Base-by-base conservation (phyloP, 2,888 invertebrate genomes). In the Leistus spinibarbis region DNA sequence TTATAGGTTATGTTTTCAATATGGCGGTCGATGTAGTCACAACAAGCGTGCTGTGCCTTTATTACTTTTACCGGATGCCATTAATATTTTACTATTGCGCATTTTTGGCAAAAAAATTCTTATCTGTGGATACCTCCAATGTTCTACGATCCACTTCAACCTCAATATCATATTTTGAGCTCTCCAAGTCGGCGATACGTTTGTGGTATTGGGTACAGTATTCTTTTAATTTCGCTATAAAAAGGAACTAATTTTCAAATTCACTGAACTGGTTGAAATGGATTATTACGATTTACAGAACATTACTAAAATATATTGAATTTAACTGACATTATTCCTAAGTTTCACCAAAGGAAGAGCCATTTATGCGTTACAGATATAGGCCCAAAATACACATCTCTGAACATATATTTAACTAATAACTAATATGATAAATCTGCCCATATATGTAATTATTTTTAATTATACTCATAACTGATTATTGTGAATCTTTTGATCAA, bases 151-250 rank as follows among this genome's bases (percentile, higher is more conserved):
- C 92, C 88, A 98, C 97, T 89, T 95, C 95, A 89, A 93, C 91
- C 90, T 99, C 99, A 90, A 97, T 92, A 91, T 99, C 99, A 91
- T 96, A 98, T 91, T 98, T 98, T 89, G 94, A 91, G 86, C 93
- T 92, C 88, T 97, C 96, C 86, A 96, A 91, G 84, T 89, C 88
- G 86, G 86, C 88, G 88, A 96, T 93, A 89, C 93, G 92, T 85
- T 91, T 90, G 89, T 96, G 92, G 89, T 95, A 95, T 85, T 91
- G 90, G 88, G 85, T 82, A 81, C 84, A 83, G 79, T 84, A 82
- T 81, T 82, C 81, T 82, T 84, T 86, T 80, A 83, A 77, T 78
- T 79, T 81, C 76, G 80, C 85, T 85, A 85, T 79, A 84, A 82
- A n/a, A 53, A 40, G 53, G 16, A 22, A 66, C 53, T 63, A 16